Percentiles rank a stretch among this genome's conserved stretches.
phyloP scores from a whole-genome alignment of 1,140 invertebrate genomes.

The Pogonognathellus flavescens region DNA sequence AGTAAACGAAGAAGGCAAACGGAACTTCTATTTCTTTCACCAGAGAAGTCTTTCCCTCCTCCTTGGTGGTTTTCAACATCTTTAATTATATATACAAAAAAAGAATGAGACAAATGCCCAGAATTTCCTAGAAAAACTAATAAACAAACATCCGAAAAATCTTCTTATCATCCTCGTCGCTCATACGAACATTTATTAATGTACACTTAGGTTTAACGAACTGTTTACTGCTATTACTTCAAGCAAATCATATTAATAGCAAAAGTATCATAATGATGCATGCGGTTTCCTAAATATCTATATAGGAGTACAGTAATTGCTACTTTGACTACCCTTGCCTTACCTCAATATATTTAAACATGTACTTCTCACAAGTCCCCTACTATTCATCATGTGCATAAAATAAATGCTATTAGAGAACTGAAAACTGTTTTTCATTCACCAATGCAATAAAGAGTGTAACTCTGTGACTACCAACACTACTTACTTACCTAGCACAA shows the following conservation, averaged over 20 bases:
- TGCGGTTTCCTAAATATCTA: too few relatives aligned
- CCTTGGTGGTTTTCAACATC: constrained; percentile 29
- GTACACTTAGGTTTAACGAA: not conserved
- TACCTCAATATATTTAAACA: too few relatives aligned
- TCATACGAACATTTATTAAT: not conserved
- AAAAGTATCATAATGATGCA: too few relatives aligned
- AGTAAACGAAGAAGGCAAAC: constrained; percentile 60
- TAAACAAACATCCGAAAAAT: constrained; percentile 37
- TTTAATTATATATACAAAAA: constrained; percentile 36
- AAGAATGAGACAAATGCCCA: not conserved
- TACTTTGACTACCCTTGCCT: too few relatives aligned
- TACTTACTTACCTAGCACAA: too few relatives aligned
- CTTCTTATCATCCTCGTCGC: not conserved
- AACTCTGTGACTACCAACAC: too few relatives aligned
- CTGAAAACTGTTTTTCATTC: too few relatives aligned
- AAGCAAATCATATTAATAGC: not conserved
- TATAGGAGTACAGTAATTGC: too few relatives aligned
- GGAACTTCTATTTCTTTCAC: constrained; percentile 51
- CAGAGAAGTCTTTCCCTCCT: constrained; percentile 9
- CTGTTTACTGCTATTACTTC: not conserved
- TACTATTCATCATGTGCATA: too few relatives aligned
- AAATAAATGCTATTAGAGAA: too few relatives aligned
- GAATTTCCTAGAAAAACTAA: constrained; percentile 30
- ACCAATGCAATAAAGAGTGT: too few relatives aligned
- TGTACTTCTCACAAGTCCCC: too few relatives aligned